Base-by-base conservation (phyloP, 2,888 invertebrate genomes). In the Ormyrus thymus region DNA sequence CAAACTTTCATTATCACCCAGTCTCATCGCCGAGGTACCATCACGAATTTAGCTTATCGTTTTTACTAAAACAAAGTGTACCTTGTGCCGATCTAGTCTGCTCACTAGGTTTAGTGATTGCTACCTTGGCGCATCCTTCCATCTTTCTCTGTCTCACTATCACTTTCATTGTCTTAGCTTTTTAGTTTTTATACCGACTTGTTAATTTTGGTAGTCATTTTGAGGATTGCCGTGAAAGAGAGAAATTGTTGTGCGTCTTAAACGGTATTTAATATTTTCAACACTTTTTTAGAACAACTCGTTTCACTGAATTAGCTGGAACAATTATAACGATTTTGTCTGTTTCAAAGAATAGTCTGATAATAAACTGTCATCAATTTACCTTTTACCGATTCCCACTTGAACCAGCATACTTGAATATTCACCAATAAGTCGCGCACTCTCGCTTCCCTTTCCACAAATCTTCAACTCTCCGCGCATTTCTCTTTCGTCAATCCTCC, bases 31-130 rank as follows among this genome's bases (percentile, higher is more conserved):
- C 10, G 6, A 9, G 7, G 70, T 71, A 76, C 15, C 76, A 76
- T 76, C 76, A 76, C 76, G 76, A 76, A 76, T 71, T 69, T 71
- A 65, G 50, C 51, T 76, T 71, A 71, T 70, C 76, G 62, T 55
- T 13, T 43, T 13, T 50, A 5, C n/a, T 61, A 46, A 69, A 75
- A 55, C 46, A 53, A 59, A 74, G 53, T 74, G 51, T 51, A 50
- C 11, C 6, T 43, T 55, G 9, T 46, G 10, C 9, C n/a, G 68
- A 51, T 13, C 13, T 76, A 56, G 8, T 45, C 11, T 11, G 56
- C 13, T 48, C 62, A 76, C 29, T 29, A 70, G 15, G 64, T 76
- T 64, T 29, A 29, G 29, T 29, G 29, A 29, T 29, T 76, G n/a
- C 58, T 43, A 43, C 46, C 7, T 58, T 65, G 65, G 29, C 13